phyloP scores from a whole-genome alignment of 1,140 invertebrate species.

The Bombus balteatus region DNA sequence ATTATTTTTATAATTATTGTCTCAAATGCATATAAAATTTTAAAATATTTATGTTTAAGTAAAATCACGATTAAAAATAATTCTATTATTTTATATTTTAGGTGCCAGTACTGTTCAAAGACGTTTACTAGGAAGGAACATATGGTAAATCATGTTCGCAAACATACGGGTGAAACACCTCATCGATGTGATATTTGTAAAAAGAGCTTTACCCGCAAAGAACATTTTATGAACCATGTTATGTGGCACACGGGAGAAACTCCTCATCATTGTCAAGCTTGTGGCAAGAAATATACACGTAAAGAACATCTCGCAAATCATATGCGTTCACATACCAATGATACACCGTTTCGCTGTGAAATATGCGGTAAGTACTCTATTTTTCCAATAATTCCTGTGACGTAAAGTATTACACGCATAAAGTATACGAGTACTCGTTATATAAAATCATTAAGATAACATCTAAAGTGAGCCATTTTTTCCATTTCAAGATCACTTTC shows the following conservation, averaged over 20 bases:
- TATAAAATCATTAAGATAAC: neutral
- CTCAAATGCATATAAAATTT: neutral
- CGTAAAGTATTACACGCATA: neutral
- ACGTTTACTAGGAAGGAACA: conserved; percentile 88
- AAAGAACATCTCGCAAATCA: conserved; percentile 90
- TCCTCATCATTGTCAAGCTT: conserved; percentile 89
- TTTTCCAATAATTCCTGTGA: neutral
- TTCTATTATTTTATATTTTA: conserved; percentile 51
- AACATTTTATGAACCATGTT: conserved; percentile 87
- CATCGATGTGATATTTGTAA: conserved; percentile 89
- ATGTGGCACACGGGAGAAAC: conserved; percentile 89
- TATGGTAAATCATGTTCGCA: conserved; percentile 87
- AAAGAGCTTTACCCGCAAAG: conserved; percentile 87
- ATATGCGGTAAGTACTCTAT: conserved; percentile 86
- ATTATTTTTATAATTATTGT: neutral
- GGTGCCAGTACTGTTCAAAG: conserved; percentile 87
- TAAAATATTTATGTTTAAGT: neutral
- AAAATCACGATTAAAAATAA: neutral
- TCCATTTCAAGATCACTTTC: neutral
- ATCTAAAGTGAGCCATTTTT: neutral
- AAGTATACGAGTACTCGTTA: no score
- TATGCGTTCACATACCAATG: conserved; percentile 92
- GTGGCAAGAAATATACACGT: conserved; percentile 90
- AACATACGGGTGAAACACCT: conserved; percentile 89
- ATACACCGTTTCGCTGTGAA: conserved; percentile 90